A percentile compares a stretch with the other conserved stretches of the same genome.
Conservation (phyloP, 64 coral and sea anemone species). For the Pachyseris speciosa region DNA sequence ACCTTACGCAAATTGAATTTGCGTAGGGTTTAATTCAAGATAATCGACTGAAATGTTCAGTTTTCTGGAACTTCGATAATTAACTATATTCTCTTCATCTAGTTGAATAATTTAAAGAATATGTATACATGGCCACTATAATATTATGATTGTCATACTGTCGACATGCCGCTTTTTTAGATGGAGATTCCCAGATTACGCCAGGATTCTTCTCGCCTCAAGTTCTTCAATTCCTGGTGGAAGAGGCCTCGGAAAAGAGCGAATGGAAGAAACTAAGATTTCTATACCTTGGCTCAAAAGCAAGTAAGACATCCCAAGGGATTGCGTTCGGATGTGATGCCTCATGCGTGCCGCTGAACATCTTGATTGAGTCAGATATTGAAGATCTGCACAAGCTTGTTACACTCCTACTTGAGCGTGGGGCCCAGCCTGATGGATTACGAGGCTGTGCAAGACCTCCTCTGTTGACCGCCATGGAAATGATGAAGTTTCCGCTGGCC, state of each 20-base stretch:
- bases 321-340: neutral
- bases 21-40: too few species aligned
- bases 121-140: too few species aligned
- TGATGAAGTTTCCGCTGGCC: neutral
- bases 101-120: too few species aligned
- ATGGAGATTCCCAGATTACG: neutral
- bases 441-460: conserved; percentile 19
- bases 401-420: neutral
- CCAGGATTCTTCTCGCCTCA: neutral
- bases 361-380: conserved; percentile 20
- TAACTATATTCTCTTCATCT: too few species aligned
- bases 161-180: neutral
- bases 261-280: conserved; percentile 22
- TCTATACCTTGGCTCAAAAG: neutral
- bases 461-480: conserved; percentile 1
- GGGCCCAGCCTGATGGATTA: neutral
- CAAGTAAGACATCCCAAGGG: neutral
- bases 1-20: too few species aligned
- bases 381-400: neutral
- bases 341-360: conserved; percentile 40
- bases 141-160: neutral
- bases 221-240: neutral
- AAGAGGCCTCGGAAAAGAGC: conserved; percentile 3
- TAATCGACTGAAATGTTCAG: too few species aligned
- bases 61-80: too few species aligned